Evolutionary conservation across 1,140 invertebrate species (phyloP).

Genomic region (Frieseomelitta varia): DNA sequence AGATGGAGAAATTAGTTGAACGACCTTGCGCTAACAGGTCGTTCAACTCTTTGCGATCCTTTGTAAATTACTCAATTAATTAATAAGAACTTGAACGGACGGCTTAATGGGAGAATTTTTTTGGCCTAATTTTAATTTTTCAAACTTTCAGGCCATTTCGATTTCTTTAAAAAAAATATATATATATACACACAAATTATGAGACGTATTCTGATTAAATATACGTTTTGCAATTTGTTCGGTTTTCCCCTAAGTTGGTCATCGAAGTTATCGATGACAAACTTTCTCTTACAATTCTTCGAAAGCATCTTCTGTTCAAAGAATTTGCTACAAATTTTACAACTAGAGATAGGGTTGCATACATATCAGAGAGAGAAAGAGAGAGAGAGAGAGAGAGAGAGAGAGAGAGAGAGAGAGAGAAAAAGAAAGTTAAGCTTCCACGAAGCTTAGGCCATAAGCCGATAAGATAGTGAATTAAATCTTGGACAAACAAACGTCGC

Average conservation of each 20-base stretch:
- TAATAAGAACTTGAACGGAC: not conserved
- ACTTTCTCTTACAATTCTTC: not conserved
- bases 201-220: too few species aligned
- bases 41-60: not conserved
- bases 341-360: not conserved
- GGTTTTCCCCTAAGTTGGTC: not conserved
- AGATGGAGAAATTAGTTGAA: conserved; percentile 2
- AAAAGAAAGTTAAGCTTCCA: not conserved
- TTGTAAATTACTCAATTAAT: not conserved
- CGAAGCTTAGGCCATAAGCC: not conserved
- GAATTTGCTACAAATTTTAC: not conserved
- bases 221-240: too few species aligned
- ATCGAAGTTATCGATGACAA: not conserved
- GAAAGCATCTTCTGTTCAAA: not conserved
- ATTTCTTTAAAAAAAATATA: too few species aligned
- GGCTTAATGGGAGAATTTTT: not conserved
- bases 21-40: not conserved
- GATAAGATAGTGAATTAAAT: not conserved
- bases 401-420: not conserved
- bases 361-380: not conserved
- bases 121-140: not conserved
- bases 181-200: too few species aligned
- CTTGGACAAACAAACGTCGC: not conserved
- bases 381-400: not conserved
- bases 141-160: too few species aligned